Conservation (phyloP, 2,113 vertebrate species). For the Setophaga coronata region DNA sequence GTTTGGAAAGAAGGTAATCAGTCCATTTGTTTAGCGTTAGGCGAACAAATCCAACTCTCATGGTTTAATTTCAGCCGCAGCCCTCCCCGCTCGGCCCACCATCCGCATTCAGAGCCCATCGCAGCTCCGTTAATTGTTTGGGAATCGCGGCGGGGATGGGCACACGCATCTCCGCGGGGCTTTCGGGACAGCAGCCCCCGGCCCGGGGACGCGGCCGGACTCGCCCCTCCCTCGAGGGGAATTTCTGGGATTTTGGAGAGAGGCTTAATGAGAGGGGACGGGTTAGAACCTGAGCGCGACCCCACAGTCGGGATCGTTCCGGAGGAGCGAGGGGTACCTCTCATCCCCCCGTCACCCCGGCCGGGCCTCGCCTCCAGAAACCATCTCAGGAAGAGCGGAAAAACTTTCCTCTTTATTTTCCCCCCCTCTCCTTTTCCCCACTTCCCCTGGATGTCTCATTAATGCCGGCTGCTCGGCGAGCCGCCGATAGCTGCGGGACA, state of each 20-base stretch:
- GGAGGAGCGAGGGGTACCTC: neutral
- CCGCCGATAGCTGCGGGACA: slow-evolving; percentile 78
- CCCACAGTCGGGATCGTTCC: neutral
- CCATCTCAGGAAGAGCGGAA: neutral
- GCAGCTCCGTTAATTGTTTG: slow-evolving; percentile 25
- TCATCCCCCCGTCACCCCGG: neutral
- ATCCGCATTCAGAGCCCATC: slow-evolving; percentile 29
- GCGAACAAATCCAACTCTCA: slow-evolving; percentile 74
- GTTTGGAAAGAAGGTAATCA: slow-evolving; percentile 83
- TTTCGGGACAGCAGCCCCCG: neutral
- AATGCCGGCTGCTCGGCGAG: slow-evolving; percentile 61
- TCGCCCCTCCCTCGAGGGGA: neutral
- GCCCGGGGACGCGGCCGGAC: neutral
- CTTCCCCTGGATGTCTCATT: slow-evolving; percentile 57
- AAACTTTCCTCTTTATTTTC: neutral
- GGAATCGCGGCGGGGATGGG: neutral
- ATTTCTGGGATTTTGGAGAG: neutral
- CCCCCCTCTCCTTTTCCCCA: neutral
- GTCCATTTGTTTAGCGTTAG: slow-evolving; percentile 76
- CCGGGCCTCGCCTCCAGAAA: neutral
- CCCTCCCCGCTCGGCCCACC: neutral
- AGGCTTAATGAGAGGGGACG: neutral
- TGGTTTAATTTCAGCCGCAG: slow-evolving; percentile 61
- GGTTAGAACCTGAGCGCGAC: neutral
- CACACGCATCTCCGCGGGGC: neutral